Percentiles rank a stretch among this genome's conserved stretches.
These are phyloP conservation scores for Vanacampus margaritifer DNA, from an alignment of 2,113 vertebrate species.

Conservation along the genomic window DNA sequence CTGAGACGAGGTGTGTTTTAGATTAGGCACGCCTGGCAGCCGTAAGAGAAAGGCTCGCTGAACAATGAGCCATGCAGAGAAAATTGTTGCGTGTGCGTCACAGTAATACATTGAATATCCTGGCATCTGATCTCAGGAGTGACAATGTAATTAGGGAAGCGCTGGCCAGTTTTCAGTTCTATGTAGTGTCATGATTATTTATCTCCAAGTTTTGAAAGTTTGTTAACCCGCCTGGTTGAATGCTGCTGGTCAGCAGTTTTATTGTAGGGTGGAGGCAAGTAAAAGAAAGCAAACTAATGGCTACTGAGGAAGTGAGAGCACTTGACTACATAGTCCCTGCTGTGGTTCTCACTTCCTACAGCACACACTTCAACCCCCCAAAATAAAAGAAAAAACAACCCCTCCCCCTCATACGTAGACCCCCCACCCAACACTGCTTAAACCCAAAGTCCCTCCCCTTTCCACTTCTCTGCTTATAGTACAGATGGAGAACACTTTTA, in stretches of 20 bases:
- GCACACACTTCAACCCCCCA: conserved; percentile 42
- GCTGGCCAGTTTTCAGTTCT: conserved; percentile 28
- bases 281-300: conserved; percentile 37
- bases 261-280: conserved; percentile 14
- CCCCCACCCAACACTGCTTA: conserved; percentile 24
- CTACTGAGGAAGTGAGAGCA: conserved; percentile 45
- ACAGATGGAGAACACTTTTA: conserved; percentile 39
- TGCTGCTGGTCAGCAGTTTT: conserved; percentile 31
- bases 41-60: conserved; percentile 49
- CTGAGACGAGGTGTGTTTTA: conserved; percentile 71
- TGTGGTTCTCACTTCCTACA: conserved; percentile 37
- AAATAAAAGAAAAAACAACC: conserved; percentile 29
- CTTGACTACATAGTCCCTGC: conserved; percentile 38
- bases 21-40: conserved; percentile 67
- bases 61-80: conserved; percentile 59
- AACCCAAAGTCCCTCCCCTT: conserved; percentile 38
- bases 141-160: conserved; percentile 48
- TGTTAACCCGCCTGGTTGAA: conserved; percentile 13
- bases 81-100: conserved; percentile 12
- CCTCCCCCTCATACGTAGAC: conserved; percentile 27
- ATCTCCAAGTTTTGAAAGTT: conserved; percentile 27
- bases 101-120: conserved; percentile 52
- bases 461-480: conserved; percentile 55
- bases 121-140: conserved; percentile 29
- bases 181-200: conserved; percentile 30